Evolutionary conservation across 2,888 invertebrate genomes (phyloP).

Genomic region (Drosophila rellima): DNA sequence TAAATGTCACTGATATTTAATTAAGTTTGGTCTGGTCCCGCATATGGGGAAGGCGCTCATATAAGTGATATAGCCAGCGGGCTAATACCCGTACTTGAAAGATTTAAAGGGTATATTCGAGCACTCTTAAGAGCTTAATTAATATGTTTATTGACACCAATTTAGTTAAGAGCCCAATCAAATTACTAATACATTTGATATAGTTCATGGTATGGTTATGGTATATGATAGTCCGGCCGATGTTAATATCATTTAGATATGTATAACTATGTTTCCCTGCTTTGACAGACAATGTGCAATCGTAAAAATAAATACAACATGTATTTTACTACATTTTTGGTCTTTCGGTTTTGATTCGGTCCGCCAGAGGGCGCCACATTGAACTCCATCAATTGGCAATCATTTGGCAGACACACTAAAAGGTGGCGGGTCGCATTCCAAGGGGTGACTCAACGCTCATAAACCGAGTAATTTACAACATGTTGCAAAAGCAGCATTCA

Average conservation of each 20-base stretch:
- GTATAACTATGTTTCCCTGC: constrained; percentile 6
- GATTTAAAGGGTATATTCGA: constrained; percentile 4
- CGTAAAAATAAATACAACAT: constrained; percentile 35
- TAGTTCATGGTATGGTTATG: no score
- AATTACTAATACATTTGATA: no score
- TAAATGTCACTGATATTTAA: constrained; percentile 81
- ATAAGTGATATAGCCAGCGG: constrained; percentile 37
- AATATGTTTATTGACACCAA: no score
- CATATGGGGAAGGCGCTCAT: constrained; percentile 29
- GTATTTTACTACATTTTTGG: constrained; percentile 22
- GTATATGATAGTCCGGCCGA: background rate
- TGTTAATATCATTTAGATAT: background rate
- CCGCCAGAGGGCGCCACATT: constrained; percentile 41
- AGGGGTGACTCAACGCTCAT: constrained; percentile 58
- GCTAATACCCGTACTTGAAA: constrained; percentile 8
- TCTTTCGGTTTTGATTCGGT: constrained; percentile 17
- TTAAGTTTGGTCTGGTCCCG: constrained; percentile 72
- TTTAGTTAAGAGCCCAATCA: no score
- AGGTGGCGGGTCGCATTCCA: constrained; percentile 40
- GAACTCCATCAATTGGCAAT: constrained; percentile 30
- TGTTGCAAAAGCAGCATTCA: background rate
- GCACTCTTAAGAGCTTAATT: no score
- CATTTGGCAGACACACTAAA: constrained; percentile 29
- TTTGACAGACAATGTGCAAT: constrained; percentile 38
- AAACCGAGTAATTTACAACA: constrained; percentile 66